Evolutionary conservation across 2,797 vertebrate species (phyloP).

Genomic region (Pseudocheirus occidentalis): DNA sequence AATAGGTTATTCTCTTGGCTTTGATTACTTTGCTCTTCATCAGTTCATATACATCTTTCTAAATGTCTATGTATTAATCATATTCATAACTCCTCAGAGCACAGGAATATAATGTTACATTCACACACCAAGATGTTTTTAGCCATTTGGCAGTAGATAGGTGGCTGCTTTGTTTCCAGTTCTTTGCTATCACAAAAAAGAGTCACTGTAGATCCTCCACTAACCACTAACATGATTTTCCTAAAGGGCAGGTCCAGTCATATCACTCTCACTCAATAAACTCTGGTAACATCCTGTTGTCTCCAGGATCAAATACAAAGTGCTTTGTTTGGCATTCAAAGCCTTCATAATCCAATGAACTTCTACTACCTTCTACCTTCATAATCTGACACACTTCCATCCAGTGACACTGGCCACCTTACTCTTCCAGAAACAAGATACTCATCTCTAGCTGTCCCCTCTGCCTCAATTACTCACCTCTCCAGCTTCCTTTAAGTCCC

Average conservation of each 20-base stretch:
- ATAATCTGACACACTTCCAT: not conserved
- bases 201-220: not conserved
- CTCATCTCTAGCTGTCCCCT: not conserved
- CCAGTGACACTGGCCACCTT: not conserved
- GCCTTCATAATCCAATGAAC: not conserved
- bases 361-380: not conserved
- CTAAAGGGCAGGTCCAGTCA: not conserved
- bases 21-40: not conserved
- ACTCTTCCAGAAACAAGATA: not conserved
- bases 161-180: not conserved
- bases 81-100: not conserved
- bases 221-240: not conserved
- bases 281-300: not conserved
- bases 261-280: not conserved
- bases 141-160: not conserved
- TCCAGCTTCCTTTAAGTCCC: not conserved
- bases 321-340: not conserved
- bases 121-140: not conserved
- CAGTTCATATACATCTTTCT: not conserved
- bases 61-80: not conserved
- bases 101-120: not conserved
- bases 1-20: not conserved
- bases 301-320: not conserved
- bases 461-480: not conserved
- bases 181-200: not conserved